Base-by-base conservation (phyloP, 2,888 invertebrate genomes). In the Dermolepida albohirtum region DNA sequence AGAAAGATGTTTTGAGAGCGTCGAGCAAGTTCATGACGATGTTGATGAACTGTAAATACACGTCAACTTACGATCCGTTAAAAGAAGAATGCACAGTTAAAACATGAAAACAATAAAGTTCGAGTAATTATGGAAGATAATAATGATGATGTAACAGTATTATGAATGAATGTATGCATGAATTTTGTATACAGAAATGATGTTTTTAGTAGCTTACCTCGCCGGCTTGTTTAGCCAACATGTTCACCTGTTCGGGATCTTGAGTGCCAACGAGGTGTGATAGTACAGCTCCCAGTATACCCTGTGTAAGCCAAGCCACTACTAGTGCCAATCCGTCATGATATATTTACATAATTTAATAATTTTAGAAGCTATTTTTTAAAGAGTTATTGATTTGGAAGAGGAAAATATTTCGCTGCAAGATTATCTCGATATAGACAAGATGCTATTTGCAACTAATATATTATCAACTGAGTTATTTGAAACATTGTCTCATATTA, bases 191-290 rank as follows among this genome's bases (percentile, higher is more conserved):
- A 10, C 34, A 12, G 43, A 49, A 43, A 51, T 27, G 41, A 12
- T 43, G 34, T 64, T 12, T 44, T 50, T 51, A 22, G 49, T 44
- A 84, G 89, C 93, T 89, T 92, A 95, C 95, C 94, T 95, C 94
- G 86, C 94, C 93, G 85, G 95, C 94, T 86, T 95, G 95, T 87
- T 94, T 95, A 87, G 95, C 95, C 93, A 95, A 93, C 87, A 91
- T 91, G 87, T 94, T 92, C 85, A 94, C 93, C 87, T 94, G 94
- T 85, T 93, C 92, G 83, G 94, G 94, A 87, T 95, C 93, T 89
- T 92, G 92, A 85, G 92, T 90, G 87, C 95, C 95, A 87, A 95
- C 90, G 87, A 95, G 89, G 85, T 93, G 91, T 84, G 94, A 92
- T 87, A 96, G 90, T 85, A 95, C 91, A 86, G 93, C 94, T 84